phyloP scores from a whole-genome alignment of 2,113 vertebrate genomes.

The Brachypteracias leptosomus region DNA sequence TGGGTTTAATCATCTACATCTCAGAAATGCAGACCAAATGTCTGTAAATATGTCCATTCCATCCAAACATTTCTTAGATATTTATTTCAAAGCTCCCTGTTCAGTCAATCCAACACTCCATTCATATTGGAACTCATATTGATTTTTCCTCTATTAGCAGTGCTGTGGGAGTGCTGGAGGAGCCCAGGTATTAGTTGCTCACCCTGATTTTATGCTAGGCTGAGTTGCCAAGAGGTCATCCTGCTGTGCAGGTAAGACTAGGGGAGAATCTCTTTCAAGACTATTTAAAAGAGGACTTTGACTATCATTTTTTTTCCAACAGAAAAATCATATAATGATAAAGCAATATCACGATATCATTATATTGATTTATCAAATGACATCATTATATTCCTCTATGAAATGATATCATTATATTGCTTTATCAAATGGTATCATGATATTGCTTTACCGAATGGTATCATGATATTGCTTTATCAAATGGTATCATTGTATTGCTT shows the following conservation, averaged over 20 bases:
- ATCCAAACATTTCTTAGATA: slow-evolving; percentile 73
- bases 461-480: background rate
- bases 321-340: background rate
- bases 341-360: too few species aligned
- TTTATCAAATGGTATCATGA: too few species aligned
- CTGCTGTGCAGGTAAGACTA: background rate
- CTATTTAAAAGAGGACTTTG: background rate
- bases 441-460: too few species aligned
- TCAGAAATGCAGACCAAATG: slow-evolving; percentile 76
- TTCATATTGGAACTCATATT: slow-evolving; percentile 48
- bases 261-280: background rate
- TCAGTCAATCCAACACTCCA: slow-evolving; percentile 55
- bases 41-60: slow-evolving; percentile 71
- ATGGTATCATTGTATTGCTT: too few species aligned
- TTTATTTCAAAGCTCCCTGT: slow-evolving; percentile 70
- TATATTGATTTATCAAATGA: background rate
- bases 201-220: background rate
- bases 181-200: background rate
- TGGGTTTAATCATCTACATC: slow-evolving; percentile 72
- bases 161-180: background rate
- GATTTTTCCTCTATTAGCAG: slow-evolving; percentile 51
- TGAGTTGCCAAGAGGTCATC: background rate
- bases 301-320: background rate
- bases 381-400: too few species aligned
- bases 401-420: background rate